Percentiles rank a stretch among this genome's conserved stretches.
phyloP scores from a whole-genome alignment of 2,113 vertebrate species.

The Alexandromys fortis region DNA sequence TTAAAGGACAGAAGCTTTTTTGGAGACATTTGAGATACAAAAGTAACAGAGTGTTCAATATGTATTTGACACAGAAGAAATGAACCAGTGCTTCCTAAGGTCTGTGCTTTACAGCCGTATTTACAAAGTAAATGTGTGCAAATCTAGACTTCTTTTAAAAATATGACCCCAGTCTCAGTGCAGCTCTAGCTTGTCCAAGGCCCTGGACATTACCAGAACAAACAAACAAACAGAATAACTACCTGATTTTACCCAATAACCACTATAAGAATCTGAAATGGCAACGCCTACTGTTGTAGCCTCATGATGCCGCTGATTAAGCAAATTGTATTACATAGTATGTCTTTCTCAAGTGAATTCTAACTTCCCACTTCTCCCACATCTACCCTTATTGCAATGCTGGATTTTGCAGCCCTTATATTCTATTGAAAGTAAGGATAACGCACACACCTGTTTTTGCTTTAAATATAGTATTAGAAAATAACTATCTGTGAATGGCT shows the following conservation, averaged over 20 bases:
- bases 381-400: not conserved
- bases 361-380: not conserved
- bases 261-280: not conserved
- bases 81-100: too few relatives aligned
- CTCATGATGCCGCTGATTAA: not conserved
- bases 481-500: not conserved
- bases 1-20: not conserved
- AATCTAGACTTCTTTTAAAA: not conserved
- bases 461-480: not conserved
- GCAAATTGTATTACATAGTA: not conserved
- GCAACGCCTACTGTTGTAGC: not conserved
- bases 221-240: not conserved
- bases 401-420: not conserved
- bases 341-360: not conserved
- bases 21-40: not conserved
- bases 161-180: not conserved
- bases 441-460: not conserved
- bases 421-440: not conserved
- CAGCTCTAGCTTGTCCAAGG: not conserved
- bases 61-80: not conserved
- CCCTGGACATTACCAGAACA: not conserved
- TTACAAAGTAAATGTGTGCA: not conserved
- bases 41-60: not conserved
- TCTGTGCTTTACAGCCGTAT: not conserved
- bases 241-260: not conserved